Evolutionary conservation across 1,140 invertebrate species (phyloP), one percentile per base, ranked within the genome.

Genomic region (Drosophila pallidifrons): DNA sequence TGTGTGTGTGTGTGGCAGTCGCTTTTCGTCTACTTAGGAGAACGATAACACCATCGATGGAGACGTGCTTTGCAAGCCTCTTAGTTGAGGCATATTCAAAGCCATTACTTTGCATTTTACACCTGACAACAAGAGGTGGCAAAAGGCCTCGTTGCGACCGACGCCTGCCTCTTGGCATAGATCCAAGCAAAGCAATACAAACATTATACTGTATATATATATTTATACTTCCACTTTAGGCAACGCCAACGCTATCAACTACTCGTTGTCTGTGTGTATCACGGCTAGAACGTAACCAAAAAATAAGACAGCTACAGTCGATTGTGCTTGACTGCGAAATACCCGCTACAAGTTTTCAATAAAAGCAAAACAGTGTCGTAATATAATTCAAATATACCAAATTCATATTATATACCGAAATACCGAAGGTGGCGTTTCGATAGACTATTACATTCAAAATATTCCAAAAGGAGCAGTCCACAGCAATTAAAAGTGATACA

Each of bases 81-180:
- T 88, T 87, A 87, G 67, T 75, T 30, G 60, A 81, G 85, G 71
- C 71, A 68, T 72, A 72, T 81, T 88, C 64, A 65, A 69, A 76
- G 75, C 66, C 85, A 89, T 88, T 88, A 88, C 85, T 88, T 88
- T 81, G 81, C 86, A 78, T 88, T 88, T 88, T 85, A 78, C 85
- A 88, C 81, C 85, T 85, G 73, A 66, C 79, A 75, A 75, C 64
- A 75, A 67, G 20, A 25, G 79, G 57, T 79, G 67, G 66, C 64
- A 65, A 43, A 43, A 70, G 54, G 66, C 65, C 59, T 30, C 16
- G 32, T 13, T 47, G 59, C 16, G 4, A 28, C 28, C 20, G 16
- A 32, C 30, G 30, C 47, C 15, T 54, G 25, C 7, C 38, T 20
- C 70, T 82, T 89, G 85, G 85, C 85, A 81, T 74, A 75, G 77